Evolutionary conservation across 2,888 invertebrate genomes (phyloP).

Genomic region (Rotaria sp.): DNA sequence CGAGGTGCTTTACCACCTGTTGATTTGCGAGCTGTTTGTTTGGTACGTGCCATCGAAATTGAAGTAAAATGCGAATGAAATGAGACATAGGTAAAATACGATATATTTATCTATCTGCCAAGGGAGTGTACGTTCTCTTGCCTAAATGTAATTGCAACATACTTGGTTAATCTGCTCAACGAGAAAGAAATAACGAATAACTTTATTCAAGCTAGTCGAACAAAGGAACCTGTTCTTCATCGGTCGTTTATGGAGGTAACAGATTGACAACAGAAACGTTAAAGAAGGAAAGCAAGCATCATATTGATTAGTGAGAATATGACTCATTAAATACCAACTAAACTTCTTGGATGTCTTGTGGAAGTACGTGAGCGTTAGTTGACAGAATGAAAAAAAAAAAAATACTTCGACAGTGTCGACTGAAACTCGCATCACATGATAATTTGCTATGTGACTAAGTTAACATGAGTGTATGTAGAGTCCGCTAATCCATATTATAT

Average conservation of each 20-base stretch:
- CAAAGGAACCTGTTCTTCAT: neutral
- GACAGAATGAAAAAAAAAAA: no score
- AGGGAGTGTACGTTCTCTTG: no score
- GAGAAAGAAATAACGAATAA: neutral
- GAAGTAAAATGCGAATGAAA: neutral
- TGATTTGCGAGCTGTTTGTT: slow-evolving; percentile 55
- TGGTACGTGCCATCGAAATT: slow-evolving; percentile 53
- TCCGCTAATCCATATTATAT: no score
- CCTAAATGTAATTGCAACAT: neutral
- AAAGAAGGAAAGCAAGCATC: no score
- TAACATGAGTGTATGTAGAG: no score
- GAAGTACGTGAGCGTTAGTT: no score
- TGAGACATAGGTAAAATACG: neutral
- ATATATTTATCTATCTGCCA: neutral
- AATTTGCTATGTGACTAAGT: no score
- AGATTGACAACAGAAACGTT: neutral
- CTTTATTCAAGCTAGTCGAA: neutral
- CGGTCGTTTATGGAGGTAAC: neutral
- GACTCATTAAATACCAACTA: neutral
- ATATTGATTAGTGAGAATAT: neutral
- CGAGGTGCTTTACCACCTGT: slow-evolving; percentile 56
- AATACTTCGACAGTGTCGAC: no score
- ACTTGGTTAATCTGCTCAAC: neutral
- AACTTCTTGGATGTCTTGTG: neutral
- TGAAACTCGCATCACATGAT: no score